Percentiles rank a stretch among this genome's conserved stretches.
phyloP scores from a whole-genome alignment of 2,113 vertebrate species.

The Brachyhypopomus occidentalis region DNA sequence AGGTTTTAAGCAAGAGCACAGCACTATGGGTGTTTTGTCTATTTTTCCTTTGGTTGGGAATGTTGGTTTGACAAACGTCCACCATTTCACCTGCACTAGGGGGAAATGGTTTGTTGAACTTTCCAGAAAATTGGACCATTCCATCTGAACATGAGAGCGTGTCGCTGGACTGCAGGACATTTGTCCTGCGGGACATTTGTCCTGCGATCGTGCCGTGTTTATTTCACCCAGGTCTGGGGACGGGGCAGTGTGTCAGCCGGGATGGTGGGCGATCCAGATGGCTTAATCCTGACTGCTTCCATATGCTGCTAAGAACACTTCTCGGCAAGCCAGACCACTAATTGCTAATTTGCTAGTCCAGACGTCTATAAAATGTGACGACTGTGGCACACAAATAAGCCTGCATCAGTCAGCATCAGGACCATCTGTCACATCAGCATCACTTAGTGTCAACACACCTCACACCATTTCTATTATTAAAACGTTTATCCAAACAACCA shows the following conservation, averaged over 20 bases:
- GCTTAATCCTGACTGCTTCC: slow-evolving; percentile 71
- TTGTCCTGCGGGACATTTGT: slow-evolving; percentile 30
- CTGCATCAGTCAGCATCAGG: slow-evolving; percentile 4
- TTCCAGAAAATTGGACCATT: slow-evolving; percentile 54
- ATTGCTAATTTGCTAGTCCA: slow-evolving; percentile 32
- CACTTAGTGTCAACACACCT: not conserved
- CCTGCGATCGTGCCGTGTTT: slow-evolving; percentile 34
- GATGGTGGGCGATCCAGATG: slow-evolving; percentile 65
- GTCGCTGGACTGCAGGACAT: slow-evolving; percentile 42
- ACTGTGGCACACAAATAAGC: slow-evolving; percentile 23
- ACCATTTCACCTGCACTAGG: slow-evolving; percentile 48
- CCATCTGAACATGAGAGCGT: slow-evolving; percentile 51
- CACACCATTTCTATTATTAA: slow-evolving; percentile 19
- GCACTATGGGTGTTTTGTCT: not conserved
- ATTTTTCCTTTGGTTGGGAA: slow-evolving; percentile 2
- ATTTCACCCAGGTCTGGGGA: slow-evolving; percentile 48
- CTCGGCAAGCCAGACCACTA: slow-evolving; percentile 27
- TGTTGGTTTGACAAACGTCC: slow-evolving; percentile 52
- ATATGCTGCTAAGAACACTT: slow-evolving; percentile 62
- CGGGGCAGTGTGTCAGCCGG: slow-evolving; percentile 67
- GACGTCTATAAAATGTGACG: slow-evolving; percentile 37
- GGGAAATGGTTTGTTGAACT: slow-evolving; percentile 60
- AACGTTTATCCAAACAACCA: not conserved
- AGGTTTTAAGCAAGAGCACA: not conserved
- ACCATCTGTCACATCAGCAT: slow-evolving; percentile 45